Evolutionary conservation across 1,140 invertebrate genomes (phyloP), one percentile per base, ranked within the genome.

Genomic region (Calliopsis andreniformis): DNA sequence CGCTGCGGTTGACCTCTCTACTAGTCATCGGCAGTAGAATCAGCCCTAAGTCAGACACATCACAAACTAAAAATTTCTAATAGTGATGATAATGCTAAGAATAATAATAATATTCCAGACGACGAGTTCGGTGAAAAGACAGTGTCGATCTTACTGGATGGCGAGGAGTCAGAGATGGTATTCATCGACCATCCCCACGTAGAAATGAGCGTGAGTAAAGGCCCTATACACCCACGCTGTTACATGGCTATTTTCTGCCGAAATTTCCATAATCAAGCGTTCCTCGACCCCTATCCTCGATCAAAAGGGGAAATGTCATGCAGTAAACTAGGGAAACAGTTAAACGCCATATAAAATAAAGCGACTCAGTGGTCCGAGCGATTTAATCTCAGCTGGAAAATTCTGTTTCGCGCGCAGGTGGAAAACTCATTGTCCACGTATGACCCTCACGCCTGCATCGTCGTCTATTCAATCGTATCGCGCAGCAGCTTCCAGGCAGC

Each of bases 61-160:
- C n/a, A n/a, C n/a, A n/a, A n/a, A n/a, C n/a, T n/a, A n/a, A n/a
- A n/a, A n/a, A n/a, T n/a, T n/a, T n/a, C n/a, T n/a, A n/a, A n/a
- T n/a, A n/a, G n/a, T n/a, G n/a, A n/a, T n/a, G n/a, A n/a, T n/a
- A n/a, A n/a, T n/a, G n/a, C n/a, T n/a, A 59, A 23, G 56, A 5
- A 1, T 10, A 3, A 7, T 10, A 8, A n/a, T 20, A 16, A 16
- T 39, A 59, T 90, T 87, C 0, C 93, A 97, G 96, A 98, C 94
- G 97, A 98, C 86, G 97, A 98, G 87, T 97, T 97, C 87, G 96
- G 96, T 0, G 97, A 98, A 90, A 96, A 97, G 91, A 96, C 96
- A 0, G 97, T 98, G n/a, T 97, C 96, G 0, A 96, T 98, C 4
- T 91, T 98, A 23, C 90, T 98, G 56, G 97, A 98, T 80, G 96